phyloP scores from a whole-genome alignment of 2,888 invertebrate species.

The Xestia xanthographa region DNA sequence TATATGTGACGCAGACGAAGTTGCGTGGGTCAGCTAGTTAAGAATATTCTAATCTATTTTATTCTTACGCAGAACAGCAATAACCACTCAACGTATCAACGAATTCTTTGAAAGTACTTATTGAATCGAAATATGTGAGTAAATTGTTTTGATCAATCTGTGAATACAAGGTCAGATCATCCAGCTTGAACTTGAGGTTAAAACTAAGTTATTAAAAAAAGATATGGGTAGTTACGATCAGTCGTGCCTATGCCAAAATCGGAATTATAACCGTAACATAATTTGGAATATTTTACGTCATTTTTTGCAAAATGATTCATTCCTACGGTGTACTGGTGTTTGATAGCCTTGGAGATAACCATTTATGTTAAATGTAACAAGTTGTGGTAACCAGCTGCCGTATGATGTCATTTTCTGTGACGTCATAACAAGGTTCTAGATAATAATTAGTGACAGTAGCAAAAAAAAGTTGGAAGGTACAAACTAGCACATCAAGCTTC shows the following conservation, averaged over 20 bases:
- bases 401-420: conserved; percentile 56
- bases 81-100: background rate
- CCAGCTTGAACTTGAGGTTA: conserved; percentile 36
- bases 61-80: background rate
- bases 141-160: conserved; percentile 19
- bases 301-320: conserved; percentile 60
- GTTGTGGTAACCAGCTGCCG: conserved; percentile 53
- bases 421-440: conserved; percentile 29
- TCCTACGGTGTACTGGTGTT: conserved; percentile 43
- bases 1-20: too few relatives aligned
- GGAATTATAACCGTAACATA: conserved; percentile 51
- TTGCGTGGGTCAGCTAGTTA: too few relatives aligned
- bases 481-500: too few relatives aligned
- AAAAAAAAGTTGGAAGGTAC: background rate
- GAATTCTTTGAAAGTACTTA: background rate
- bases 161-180: conserved; percentile 38
- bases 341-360: conserved; percentile 60
- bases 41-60: too few relatives aligned
- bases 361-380: conserved; percentile 60
- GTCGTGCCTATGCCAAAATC: conserved; percentile 50
- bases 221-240: conserved; percentile 34
- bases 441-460: conserved; percentile 22
- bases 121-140: background rate
- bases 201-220: conserved; percentile 29
- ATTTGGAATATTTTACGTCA: conserved; percentile 44